phyloP scores from a whole-genome alignment of 1,140 invertebrate genomes.

The Plectrocnemia conspersa region DNA sequence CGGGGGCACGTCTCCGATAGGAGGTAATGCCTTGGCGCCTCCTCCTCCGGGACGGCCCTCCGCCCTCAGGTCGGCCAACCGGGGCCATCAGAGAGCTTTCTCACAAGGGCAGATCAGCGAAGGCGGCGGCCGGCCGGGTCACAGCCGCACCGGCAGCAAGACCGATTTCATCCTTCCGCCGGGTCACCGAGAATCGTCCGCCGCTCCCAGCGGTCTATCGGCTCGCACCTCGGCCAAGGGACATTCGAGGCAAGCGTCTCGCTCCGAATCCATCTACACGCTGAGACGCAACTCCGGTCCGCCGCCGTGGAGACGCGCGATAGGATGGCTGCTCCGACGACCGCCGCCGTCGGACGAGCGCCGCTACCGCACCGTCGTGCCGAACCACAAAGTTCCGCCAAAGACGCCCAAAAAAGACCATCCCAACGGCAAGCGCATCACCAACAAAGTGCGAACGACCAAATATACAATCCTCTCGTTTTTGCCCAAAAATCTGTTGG shows the following conservation, averaged over 20 bases:
- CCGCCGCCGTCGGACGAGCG: slow-evolving; percentile 62
- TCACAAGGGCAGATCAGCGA: slow-evolving; percentile 80
- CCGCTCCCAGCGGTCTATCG: slow-evolving; percentile 46
- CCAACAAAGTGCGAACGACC: slow-evolving; percentile 88
- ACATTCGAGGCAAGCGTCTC: slow-evolving; percentile 60
- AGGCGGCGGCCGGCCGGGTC: slow-evolving; percentile 53
- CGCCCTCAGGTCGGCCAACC: slow-evolving; percentile 62
- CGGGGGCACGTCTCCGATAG: slow-evolving; percentile 58
- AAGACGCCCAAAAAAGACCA: slow-evolving; percentile 72
- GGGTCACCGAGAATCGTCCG: slow-evolving; percentile 59
- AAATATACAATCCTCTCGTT: slow-evolving; percentile 95
- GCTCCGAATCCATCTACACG: slow-evolving; percentile 85
- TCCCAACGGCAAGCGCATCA: slow-evolving; percentile 73
- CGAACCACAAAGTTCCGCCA: slow-evolving; percentile 76
- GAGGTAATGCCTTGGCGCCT: slow-evolving; percentile 45
- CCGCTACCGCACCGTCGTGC: slow-evolving; percentile 66
- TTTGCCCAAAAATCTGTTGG: slow-evolving; percentile 93
- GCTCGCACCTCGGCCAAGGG: slow-evolving; percentile 53
- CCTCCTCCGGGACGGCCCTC: slow-evolving; percentile 49
- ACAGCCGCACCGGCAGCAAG: slow-evolving; percentile 74
- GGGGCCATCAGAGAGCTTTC: slow-evolving; percentile 77
- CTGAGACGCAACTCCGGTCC: slow-evolving; percentile 66
- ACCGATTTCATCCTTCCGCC: slow-evolving; percentile 84
- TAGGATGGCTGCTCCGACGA: slow-evolving; percentile 57
- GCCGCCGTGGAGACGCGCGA: slow-evolving; percentile 62